phyloP scores from a whole-genome alignment of 2,888 invertebrate genomes.

The Drosophila subquinaria region DNA sequence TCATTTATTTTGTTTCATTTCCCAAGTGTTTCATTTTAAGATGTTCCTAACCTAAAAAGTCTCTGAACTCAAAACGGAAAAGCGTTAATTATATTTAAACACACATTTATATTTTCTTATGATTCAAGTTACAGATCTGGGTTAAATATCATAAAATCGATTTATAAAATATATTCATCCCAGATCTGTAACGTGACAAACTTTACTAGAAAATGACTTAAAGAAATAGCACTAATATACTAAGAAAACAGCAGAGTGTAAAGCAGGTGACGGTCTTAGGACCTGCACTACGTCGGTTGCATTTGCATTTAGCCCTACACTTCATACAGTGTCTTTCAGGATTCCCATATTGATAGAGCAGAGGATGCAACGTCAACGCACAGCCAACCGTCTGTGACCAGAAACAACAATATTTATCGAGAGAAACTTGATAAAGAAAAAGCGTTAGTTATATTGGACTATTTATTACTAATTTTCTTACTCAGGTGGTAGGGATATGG shows the following conservation, averaged over 20 bases:
- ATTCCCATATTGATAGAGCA: background rate
- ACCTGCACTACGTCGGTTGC: background rate
- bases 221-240: background rate
- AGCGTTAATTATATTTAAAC: background rate
- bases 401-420: slow-evolving; percentile 45
- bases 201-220: background rate
- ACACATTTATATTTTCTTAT: background rate
- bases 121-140: background rate
- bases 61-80: background rate
- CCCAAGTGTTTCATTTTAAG: slow-evolving; percentile 8
- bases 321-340: slow-evolving; percentile 12
- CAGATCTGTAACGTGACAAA: background rate
- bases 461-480: slow-evolving; percentile 5
- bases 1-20: slow-evolving; percentile 30
- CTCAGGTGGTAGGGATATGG: slow-evolving; percentile 29
- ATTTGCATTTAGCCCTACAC: slow-evolving; percentile 24
- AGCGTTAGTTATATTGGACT: background rate
- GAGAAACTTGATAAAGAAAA: slow-evolving; percentile 11
- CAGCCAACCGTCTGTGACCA: slow-evolving; percentile 46
- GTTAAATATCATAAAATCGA: background rate
- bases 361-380: slow-evolving; percentile 25
- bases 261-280: background rate
- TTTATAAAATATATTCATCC: background rate
- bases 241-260: background rate
- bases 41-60: background rate